Base-by-base conservation (phyloP, 1,140 invertebrate species). In the Caerostris darwini region DNA sequence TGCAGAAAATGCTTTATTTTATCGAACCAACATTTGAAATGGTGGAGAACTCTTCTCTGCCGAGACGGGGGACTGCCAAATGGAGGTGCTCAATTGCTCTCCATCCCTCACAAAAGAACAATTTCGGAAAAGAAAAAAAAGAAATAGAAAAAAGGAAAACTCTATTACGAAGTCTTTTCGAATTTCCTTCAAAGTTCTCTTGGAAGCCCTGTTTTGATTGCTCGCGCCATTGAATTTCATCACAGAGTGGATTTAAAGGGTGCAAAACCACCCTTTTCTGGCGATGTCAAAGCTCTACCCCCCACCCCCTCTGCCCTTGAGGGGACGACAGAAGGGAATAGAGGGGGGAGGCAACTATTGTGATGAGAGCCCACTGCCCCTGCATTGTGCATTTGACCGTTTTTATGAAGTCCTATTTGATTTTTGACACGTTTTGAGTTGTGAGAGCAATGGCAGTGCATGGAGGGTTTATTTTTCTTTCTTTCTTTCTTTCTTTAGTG, bases 161-260 rank as follows among this genome's bases (percentile, higher is more conserved):
- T 34, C 69, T 34, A 71, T 71, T 71, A 71, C 69, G 19, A 12
- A 71, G 69, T 50, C 69, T 71, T 71, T 34, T 71, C 50, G 34
- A 10, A 5, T 1, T 34, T 71, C 69, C 8, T 69, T n/a, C 17
- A 34, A 19, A n/a, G 3, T 7, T 19, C 34, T 0, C 19, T 71
- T 10, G n/a, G 3, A 10, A 12, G 57, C 82, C 56, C 82, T 85
- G 57, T 85, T 85, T 85, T 85, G 56, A 57, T 85, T 85, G 82
- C 82, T 57, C 19, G 56, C 19, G 82, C 81, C 53, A 83, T 83
- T 83, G 53, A 83, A 83, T 83, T 54, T 58, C 82, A 85, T 7
- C 57, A 7, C 19, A 58, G 82, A 83, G 82, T 83, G 82, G 82
- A 56, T 85, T 85, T 71, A 71, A 71, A 71, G 69, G 69, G 69